phyloP scores from a whole-genome alignment of 2,113 vertebrate species.

The Herpailurus yagouaroundi region DNA sequence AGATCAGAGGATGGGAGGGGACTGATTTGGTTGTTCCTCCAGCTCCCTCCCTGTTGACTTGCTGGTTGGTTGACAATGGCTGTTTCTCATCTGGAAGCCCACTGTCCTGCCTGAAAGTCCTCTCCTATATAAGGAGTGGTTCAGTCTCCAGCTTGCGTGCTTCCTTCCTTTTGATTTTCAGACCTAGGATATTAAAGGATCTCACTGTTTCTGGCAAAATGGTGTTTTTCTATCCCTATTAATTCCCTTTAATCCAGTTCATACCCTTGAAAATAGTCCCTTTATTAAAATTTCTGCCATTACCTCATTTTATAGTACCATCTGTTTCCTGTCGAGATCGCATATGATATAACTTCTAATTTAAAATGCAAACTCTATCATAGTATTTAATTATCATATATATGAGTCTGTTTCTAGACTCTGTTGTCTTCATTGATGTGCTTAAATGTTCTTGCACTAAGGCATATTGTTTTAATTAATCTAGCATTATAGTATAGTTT shows the following conservation, averaged over 20 bases:
- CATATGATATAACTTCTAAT: constrained; percentile 67
- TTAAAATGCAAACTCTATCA: constrained; percentile 73
- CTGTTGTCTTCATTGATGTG: constrained; percentile 15
- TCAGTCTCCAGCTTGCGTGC: not conserved
- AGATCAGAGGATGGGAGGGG: not conserved
- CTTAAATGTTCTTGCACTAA: constrained; percentile 53
- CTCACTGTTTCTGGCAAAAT: not conserved
- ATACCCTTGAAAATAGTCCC: constrained; percentile 41
- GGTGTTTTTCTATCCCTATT: not conserved
- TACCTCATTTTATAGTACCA: constrained; percentile 62
- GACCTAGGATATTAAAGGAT: not conserved
- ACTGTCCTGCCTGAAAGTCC: not conserved
- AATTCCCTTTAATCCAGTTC: not conserved
- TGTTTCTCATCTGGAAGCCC: not conserved
- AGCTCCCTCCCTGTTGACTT: not conserved
- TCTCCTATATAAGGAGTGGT: not conserved
- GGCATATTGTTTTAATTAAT: constrained; percentile 57
- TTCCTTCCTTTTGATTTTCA: not conserved
- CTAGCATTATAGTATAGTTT: not conserved
- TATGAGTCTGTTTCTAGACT: constrained; percentile 67
- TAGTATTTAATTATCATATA: constrained; percentile 71
- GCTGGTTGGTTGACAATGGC: not conserved
- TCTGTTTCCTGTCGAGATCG: constrained; percentile 67
- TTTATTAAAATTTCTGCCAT: constrained; percentile 67
- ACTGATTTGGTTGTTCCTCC: not conserved